These are phyloP conservation scores for Phalacrocorax aristotelis DNA, from an alignment of 2,113 vertebrate species.

Conservation along the genomic window DNA sequence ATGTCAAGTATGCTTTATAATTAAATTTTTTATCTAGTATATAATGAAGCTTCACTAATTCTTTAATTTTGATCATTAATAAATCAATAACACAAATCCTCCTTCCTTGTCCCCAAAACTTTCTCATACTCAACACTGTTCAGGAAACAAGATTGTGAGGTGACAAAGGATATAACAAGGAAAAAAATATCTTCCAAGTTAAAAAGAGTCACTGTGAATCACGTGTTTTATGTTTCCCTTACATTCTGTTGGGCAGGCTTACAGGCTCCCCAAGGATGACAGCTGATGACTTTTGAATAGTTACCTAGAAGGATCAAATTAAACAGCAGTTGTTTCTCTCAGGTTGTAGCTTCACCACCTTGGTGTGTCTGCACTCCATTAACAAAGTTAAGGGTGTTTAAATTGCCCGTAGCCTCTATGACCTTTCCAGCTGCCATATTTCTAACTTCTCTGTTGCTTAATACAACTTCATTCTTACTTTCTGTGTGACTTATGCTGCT, in stretches of 20 bases:
- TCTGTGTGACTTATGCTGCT: not conserved
- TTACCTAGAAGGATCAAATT: not conserved
- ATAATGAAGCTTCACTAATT: not conserved
- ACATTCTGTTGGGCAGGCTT: not conserved
- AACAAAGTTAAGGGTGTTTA: not conserved
- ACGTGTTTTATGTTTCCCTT: not conserved
- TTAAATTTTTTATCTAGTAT: not conserved
- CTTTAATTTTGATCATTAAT: not conserved
- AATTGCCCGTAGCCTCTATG: not conserved
- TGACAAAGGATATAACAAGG: accelerated
- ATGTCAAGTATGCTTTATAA: not conserved
- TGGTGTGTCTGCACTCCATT: not conserved
- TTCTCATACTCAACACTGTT: not conserved
- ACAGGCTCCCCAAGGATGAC: not conserved
- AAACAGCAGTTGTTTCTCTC: not conserved
- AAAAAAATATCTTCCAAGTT: not conserved
- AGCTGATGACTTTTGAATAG: not conserved
- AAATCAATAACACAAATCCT: not conserved
- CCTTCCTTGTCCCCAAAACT: not conserved
- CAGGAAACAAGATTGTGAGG: not conserved
- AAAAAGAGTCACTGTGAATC: not conserved
- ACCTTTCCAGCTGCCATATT: not conserved
- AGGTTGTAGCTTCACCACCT: not conserved
- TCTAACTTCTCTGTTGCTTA: not conserved
- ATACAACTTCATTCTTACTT: not conserved